These are phyloP conservation scores for Manis crassicaudata DNA, from an alignment of 2,797 vertebrate genomes.

Conservation along the genomic window DNA sequence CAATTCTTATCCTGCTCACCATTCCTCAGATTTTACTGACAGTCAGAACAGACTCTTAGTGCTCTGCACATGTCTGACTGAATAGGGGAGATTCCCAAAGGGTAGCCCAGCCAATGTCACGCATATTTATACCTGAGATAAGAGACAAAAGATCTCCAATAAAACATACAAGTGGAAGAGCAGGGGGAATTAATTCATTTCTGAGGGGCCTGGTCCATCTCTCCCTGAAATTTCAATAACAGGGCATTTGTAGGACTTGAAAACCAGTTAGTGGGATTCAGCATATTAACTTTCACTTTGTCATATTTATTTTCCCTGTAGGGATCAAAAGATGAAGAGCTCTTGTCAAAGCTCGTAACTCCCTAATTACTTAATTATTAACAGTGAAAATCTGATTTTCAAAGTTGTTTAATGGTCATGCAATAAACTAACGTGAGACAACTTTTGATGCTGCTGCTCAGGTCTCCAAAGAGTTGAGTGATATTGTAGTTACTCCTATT, in stretches of 20 bases:
- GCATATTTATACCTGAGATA: slow-evolving; percentile 66
- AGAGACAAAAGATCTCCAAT: slow-evolving; percentile 50
- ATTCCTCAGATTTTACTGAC: slow-evolving; percentile 20
- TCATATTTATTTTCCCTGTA: slow-evolving; percentile 67
- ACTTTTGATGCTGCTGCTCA: neutral
- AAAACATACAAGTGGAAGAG: slow-evolving; percentile 55
- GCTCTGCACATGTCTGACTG: slow-evolving; percentile 63
- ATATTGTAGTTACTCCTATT: slow-evolving; percentile 22
- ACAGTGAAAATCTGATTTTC: slow-evolving; percentile 73
- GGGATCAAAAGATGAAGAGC: slow-evolving; percentile 49
- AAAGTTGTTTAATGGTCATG: slow-evolving; percentile 61
- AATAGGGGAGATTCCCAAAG: slow-evolving; percentile 66
- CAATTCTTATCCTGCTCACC: neutral
- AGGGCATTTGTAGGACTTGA: neutral
- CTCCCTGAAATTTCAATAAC: slow-evolving; percentile 50
- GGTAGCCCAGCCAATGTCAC: slow-evolving; percentile 46
- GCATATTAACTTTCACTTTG: slow-evolving; percentile 10
- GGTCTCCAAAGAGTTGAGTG: slow-evolving; percentile 44
- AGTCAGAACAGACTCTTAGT: slow-evolving; percentile 61
- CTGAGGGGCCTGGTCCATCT: neutral
- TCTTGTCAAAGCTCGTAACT: slow-evolving; percentile 55
- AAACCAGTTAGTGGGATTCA: neutral
- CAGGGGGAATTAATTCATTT: slow-evolving; percentile 28
- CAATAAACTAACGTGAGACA: slow-evolving; percentile 28
- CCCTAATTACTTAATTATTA: slow-evolving; percentile 75